Percentiles rank a stretch among this genome's conserved stretches.
phyloP scores from a whole-genome alignment of 2,797 vertebrate species.

The Thamnophis elegans region DNA sequence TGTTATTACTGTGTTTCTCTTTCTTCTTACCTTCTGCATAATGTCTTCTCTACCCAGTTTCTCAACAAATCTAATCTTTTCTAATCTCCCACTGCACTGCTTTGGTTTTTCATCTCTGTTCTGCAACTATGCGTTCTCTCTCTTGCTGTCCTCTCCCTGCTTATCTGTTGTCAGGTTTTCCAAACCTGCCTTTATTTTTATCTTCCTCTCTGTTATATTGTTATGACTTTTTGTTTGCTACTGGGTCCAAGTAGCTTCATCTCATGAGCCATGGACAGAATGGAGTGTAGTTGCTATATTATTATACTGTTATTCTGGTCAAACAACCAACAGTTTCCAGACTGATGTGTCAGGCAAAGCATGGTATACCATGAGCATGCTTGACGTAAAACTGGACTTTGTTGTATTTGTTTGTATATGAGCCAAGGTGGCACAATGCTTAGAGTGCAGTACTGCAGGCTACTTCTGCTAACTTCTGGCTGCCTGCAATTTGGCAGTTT shows the following conservation, averaged over 20 bases:
- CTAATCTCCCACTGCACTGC: background rate
- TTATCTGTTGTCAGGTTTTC: background rate
- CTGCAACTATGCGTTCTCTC: background rate
- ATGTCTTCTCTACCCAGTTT: background rate
- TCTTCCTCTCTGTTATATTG: background rate
- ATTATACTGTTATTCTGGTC: background rate
- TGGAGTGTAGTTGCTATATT: background rate
- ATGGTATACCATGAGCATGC: background rate
- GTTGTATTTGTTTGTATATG: background rate
- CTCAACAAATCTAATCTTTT: background rate
- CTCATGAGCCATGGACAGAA: background rate
- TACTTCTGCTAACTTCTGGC: no score
- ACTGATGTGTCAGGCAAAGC: background rate
- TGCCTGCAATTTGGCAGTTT: no score
- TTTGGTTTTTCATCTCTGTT: background rate
- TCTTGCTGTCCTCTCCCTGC: background rate
- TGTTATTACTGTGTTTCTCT: background rate
- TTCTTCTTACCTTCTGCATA: background rate
- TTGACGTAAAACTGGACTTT: background rate
- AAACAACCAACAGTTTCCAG: background rate
- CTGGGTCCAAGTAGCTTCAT: background rate
- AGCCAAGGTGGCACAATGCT: no score
- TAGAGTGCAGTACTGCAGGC: no score
- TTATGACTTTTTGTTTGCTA: background rate
- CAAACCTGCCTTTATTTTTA: background rate